phyloP scores from a whole-genome alignment of 2,888 invertebrate species.

The Bruchidius siliquastri region DNA sequence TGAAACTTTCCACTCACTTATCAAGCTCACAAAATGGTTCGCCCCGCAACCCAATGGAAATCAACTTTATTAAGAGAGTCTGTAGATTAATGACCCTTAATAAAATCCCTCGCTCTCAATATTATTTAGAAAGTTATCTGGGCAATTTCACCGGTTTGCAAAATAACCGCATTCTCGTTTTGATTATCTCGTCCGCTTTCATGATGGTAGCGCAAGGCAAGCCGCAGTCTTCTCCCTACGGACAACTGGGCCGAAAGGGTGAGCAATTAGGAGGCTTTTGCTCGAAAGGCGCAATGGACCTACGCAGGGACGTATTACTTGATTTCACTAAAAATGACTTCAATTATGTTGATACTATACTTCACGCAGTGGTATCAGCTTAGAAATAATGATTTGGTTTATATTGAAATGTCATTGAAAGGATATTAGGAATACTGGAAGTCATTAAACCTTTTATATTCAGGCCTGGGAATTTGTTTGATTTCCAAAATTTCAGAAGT shows the following conservation, averaged over 20 bases:
- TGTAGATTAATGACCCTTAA: background rate
- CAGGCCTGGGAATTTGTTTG: too few relatives aligned
- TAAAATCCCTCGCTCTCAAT: background rate
- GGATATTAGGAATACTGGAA: too few relatives aligned
- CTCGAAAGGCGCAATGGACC: too few relatives aligned
- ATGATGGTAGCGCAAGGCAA: background rate
- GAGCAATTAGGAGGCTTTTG: background rate
- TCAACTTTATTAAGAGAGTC: background rate
- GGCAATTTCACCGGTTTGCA: background rate
- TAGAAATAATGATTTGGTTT: too few relatives aligned
- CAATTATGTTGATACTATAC: too few relatives aligned
- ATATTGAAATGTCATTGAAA: too few relatives aligned
- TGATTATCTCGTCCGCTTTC: background rate
- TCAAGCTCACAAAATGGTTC: background rate
- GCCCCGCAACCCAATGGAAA: background rate
- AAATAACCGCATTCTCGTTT: background rate
- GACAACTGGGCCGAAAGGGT: background rate
- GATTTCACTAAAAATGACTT: too few relatives aligned
- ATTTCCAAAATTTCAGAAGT: too few relatives aligned
- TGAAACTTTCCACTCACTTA: background rate
- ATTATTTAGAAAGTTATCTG: background rate
- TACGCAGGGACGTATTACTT: too few relatives aligned
- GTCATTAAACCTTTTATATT: too few relatives aligned
- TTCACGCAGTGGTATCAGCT: too few relatives aligned
- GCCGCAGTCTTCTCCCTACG: background rate